Percentiles rank a stretch among this genome's conserved stretches.
Evolutionary conservation across 2,113 vertebrate species (phyloP).

Genomic region (Spea multiplicata): DNA sequence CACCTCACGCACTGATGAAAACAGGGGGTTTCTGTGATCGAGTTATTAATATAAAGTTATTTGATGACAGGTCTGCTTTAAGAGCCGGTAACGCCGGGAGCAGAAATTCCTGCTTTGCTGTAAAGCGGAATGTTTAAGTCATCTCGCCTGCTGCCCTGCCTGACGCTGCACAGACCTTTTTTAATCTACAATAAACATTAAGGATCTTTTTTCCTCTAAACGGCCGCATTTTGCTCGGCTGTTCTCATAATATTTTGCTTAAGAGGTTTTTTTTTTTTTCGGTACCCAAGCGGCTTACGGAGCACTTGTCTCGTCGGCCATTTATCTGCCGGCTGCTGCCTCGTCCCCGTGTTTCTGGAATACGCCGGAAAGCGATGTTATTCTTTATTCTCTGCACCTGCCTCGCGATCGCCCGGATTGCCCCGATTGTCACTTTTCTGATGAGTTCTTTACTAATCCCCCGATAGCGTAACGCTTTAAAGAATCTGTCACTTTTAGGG

Average conservation of each 20-base stretch:
- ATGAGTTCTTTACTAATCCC: too few species aligned
- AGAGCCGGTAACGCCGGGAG: too few species aligned
- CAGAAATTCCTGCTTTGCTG: too few species aligned
- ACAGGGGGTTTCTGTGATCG: too few species aligned
- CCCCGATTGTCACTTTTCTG: too few species aligned
- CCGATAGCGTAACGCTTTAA: too few species aligned
- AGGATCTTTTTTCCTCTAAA: conserved; percentile 40
- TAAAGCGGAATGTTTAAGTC: background rate
- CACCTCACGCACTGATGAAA: too few species aligned
- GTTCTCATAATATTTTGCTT: conserved; percentile 46
- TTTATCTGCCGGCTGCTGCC: conserved; percentile 34
- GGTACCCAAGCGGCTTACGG: conserved; percentile 38
- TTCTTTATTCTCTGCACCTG: background rate
- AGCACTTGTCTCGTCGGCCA: conserved; percentile 30
- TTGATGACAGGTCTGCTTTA: too few species aligned
- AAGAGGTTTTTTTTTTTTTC: conserved; percentile 36
- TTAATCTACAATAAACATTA: conserved; percentile 42
- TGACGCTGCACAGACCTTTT: conserved; percentile 35
- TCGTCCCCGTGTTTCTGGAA: conserved; percentile 32
- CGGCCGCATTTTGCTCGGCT: conserved; percentile 27
- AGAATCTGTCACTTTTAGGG: too few species aligned
- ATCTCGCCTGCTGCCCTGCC: background rate
- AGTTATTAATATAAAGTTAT: too few species aligned
- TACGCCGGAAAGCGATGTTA: background rate
- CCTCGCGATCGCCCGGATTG: background rate